Conservation (phyloP, 2,113 vertebrate genomes). For the Rhizomys pruinosus region DNA sequence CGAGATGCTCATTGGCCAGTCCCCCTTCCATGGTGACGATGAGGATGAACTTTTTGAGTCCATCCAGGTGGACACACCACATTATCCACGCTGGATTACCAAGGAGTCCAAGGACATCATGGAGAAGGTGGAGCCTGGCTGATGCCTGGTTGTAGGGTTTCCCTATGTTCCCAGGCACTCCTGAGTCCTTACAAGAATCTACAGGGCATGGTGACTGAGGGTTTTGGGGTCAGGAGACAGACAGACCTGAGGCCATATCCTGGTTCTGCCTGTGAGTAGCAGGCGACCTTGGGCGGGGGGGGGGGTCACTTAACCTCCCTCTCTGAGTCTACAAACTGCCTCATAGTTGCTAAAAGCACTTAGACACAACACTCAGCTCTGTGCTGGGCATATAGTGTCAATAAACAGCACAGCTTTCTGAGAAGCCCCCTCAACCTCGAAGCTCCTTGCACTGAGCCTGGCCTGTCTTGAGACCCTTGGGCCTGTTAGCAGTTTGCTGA, state of each 20-base stretch:
- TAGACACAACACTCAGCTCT: neutral
- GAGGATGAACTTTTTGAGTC: conserved; percentile 99
- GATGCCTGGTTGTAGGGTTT: neutral
- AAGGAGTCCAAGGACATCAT: conserved; percentile 96
- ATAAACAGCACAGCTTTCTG: neutral
- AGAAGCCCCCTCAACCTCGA: neutral
- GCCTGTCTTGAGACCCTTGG: neutral
- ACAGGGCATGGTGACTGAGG: neutral
- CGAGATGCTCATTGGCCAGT: conserved; percentile 98
- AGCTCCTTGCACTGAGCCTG: neutral
- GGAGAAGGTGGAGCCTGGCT: conserved; percentile 89
- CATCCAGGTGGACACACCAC: conserved; percentile 95
- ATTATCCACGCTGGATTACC: conserved; percentile 98
- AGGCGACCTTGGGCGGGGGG: neutral
- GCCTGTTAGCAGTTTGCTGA: neutral
- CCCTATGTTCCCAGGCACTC: neutral
- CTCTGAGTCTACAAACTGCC: neutral
- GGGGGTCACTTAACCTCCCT: neutral
- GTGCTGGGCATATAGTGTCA: neutral
- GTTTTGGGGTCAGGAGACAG: neutral
- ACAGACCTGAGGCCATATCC: neutral
- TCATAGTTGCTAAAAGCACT: neutral
- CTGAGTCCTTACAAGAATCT: neutral
- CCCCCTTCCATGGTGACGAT: conserved; percentile 98
- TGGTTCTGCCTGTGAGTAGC: neutral